A percentile compares a stretch with the other conserved stretches of the same genome.
Evolutionary conservation across 1,140 invertebrate species (phyloP).

Genomic region (Euura lappo): DNA sequence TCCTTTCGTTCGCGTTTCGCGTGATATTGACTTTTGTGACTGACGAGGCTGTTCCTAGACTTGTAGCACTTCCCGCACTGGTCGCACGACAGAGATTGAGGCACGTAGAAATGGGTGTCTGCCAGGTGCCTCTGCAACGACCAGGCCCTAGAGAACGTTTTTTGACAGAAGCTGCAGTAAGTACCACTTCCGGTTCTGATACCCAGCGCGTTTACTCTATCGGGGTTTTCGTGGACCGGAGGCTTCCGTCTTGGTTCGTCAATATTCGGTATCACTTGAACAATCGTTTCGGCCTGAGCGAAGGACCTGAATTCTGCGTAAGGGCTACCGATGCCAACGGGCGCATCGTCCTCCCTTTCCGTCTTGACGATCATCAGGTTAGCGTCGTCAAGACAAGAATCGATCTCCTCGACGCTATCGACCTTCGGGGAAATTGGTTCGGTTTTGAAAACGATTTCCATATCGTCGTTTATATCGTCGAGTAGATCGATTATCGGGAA

Average conservation of each 20-base stretch:
- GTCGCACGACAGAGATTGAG: constrained; percentile 59
- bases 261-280: constrained; percentile 16
- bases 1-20: constrained; percentile 52
- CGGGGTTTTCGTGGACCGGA: constrained; percentile 26
- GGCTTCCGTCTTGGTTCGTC: constrained; percentile 11
- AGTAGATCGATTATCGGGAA: constrained; percentile 54
- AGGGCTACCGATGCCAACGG: neutral
- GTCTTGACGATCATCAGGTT: constrained; percentile 1
- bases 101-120: constrained; percentile 62
- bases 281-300: constrained; percentile 13
- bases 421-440: constrained; percentile 53
- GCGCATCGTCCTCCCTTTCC: constrained; percentile 26
- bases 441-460: constrained; percentile 51
- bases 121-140: constrained; percentile 62
- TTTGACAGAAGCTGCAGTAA: constrained; percentile 59
- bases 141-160: constrained; percentile 62
- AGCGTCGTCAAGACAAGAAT: constrained; percentile 33
- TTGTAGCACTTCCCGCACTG: constrained; percentile 61
- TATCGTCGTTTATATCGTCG: constrained; percentile 52
- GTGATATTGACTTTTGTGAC: constrained; percentile 64
- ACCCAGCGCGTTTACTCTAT: constrained; percentile 15
- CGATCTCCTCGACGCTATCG: constrained; percentile 37
- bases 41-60: constrained; percentile 62
- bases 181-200: constrained; percentile 34
- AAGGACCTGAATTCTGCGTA: neutral